Conservation (phyloP, 1,140 invertebrate genomes). For the Saccostrea echinata region DNA sequence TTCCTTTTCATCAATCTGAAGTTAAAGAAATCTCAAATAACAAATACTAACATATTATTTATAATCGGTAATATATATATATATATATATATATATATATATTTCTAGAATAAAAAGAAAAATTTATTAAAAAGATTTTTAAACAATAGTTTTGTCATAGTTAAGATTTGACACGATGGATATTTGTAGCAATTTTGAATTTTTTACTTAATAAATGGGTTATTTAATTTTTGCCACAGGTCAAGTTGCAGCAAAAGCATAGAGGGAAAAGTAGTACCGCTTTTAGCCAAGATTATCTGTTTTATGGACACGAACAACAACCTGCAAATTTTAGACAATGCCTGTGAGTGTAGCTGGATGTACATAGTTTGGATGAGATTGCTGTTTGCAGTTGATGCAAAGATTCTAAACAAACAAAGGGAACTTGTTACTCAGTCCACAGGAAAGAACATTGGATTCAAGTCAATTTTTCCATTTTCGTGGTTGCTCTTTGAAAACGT, state of each 20-base stretch:
- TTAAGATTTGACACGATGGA: neutral
- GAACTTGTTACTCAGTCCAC: neutral
- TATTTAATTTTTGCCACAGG: neutral
- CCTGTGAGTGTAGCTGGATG: conserved; percentile 48
- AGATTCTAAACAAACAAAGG: neutral
- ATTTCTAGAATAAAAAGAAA: no score
- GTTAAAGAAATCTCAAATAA: no score
- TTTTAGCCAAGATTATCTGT: conserved; percentile 67
- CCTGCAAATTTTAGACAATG: conserved; percentile 61
- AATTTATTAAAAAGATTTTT: no score
- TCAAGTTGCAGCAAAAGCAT: neutral
- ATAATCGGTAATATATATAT: no score
- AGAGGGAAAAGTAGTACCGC: conserved; percentile 67
- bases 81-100: no score
- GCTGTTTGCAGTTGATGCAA: neutral
- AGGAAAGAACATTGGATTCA: neutral
- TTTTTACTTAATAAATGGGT: neutral
- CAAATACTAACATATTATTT: no score
- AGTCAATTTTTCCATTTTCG: conserved; percentile 55
- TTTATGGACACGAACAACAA: conserved; percentile 69
- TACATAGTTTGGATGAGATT: conserved; percentile 53
- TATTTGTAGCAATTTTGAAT: neutral
- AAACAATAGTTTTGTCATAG: no score
- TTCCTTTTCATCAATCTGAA: no score
- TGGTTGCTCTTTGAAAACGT: conserved; percentile 66